Conservation (phyloP, 2,797 vertebrate genomes). For the Philypnodon macrostomus region DNA sequence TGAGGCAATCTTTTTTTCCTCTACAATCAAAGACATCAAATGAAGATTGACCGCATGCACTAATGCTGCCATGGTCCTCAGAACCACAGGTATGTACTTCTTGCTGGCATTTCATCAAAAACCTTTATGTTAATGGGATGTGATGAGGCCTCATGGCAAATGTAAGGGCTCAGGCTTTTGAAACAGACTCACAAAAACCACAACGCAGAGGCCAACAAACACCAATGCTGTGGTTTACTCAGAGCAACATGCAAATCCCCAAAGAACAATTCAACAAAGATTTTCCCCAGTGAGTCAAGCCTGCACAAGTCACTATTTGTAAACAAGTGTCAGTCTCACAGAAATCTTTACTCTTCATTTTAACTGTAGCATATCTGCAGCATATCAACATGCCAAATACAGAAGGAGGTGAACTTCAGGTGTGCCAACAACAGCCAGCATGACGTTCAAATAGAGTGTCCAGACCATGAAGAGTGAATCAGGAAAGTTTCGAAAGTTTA, state of each 20-base stretch:
- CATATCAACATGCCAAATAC: slow-evolving; percentile 1
- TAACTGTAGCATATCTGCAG: too few species aligned
- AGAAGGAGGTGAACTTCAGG: too few species aligned
- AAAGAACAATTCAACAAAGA: slow-evolving; percentile 12
- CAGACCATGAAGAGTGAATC: too few species aligned
- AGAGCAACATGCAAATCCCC: slow-evolving; percentile 14
- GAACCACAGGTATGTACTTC: slow-evolving; percentile 22
- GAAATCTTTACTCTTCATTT: too few species aligned
- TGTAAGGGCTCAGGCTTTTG: neutral
- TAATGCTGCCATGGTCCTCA: slow-evolving; percentile 21
- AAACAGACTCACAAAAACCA: slow-evolving; percentile 11
- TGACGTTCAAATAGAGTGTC: too few species aligned
- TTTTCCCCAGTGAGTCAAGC: slow-evolving; percentile 3
- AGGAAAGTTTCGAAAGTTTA: too few species aligned
- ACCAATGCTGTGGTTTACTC: slow-evolving; percentile 12
- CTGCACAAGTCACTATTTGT: slow-evolving; percentile 14
- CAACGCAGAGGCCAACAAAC: slow-evolving; percentile 21
- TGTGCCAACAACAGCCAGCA: too few species aligned
- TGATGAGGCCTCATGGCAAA: slow-evolving; percentile 6
- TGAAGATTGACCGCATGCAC: slow-evolving; percentile 6
- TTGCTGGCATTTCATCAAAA: slow-evolving; percentile 7
- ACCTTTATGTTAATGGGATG: slow-evolving; percentile 10
- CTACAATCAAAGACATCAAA: slow-evolving; percentile 13
- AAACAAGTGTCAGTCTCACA: too few species aligned
- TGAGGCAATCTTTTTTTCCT: too few species aligned